phyloP scores from a whole-genome alignment of 1,140 invertebrate genomes.

The Tetragonula clypearis region DNA sequence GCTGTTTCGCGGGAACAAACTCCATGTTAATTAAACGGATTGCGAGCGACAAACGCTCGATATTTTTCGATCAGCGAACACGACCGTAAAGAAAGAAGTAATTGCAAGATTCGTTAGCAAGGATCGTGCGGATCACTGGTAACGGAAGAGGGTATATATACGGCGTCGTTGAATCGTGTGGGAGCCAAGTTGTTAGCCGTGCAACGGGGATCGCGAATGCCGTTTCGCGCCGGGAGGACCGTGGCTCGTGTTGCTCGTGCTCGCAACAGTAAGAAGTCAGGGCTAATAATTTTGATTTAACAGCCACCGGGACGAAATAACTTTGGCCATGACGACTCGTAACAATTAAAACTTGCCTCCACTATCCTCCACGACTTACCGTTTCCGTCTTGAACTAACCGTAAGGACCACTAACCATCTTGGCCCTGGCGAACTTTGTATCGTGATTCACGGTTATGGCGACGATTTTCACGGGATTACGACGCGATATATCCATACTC shows the following conservation, averaged over 20 bases:
- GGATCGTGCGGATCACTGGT: neutral
- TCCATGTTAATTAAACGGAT: neutral
- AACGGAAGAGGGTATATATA: neutral
- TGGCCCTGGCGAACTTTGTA: slow-evolving; percentile 63
- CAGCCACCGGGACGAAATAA: slow-evolving; percentile 52
- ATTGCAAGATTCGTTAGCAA: slow-evolving; percentile 21
- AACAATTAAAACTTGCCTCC: slow-evolving; percentile 71
- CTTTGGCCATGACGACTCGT: slow-evolving; percentile 58
- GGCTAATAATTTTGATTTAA: slow-evolving; percentile 63
- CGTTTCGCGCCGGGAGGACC: slow-evolving; percentile 10
- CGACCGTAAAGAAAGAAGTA: neutral
- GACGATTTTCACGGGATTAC: slow-evolving; percentile 46
- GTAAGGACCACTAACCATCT: slow-evolving; percentile 21
- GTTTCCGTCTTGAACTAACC: slow-evolving; percentile 20
- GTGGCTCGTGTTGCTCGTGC: neutral
- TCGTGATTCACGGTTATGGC: slow-evolving; percentile 65
- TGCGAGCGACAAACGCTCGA: neutral
- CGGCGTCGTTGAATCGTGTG: neutral
- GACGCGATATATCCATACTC: neutral
- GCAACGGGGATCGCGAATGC: slow-evolving; percentile 2
- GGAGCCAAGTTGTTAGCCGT: neutral
- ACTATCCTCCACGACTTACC: slow-evolving; percentile 44
- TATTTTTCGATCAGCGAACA: neutral
- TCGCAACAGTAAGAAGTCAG: slow-evolving; percentile 18
- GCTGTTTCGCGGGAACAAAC: neutral